These are phyloP conservation scores for Caenorhabditis latens DNA, from an alignment of 1,140 invertebrate species.

Conservation along the genomic window DNA sequence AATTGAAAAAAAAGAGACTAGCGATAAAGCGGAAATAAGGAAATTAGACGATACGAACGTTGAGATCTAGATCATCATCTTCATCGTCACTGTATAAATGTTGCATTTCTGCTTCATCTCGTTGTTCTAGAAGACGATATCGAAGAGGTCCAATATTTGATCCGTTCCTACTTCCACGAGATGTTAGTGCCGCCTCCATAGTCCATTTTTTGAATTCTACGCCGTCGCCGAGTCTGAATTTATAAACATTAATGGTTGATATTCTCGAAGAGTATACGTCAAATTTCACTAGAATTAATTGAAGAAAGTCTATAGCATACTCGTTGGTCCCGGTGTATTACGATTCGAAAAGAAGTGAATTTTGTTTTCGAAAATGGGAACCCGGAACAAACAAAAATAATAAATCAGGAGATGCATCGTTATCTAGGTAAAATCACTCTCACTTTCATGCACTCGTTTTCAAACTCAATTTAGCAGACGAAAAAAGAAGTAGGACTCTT, in stretches of 20 bases:
- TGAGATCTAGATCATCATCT: slow-evolving; percentile 35
- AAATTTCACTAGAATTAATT: too few species aligned
- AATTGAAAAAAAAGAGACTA: background rate
- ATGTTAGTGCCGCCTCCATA: slow-evolving; percentile 10
- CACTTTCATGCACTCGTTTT: slow-evolving; percentile 42
- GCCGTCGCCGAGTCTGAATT: slow-evolving; percentile 35
- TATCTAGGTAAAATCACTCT: background rate
- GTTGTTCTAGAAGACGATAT: slow-evolving; percentile 31
- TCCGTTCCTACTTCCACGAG: slow-evolving; percentile 11
- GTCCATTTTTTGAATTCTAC: slow-evolving; percentile 55
- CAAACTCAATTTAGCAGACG: slow-evolving; percentile 18
- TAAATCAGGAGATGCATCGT: background rate
- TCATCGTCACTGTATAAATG: slow-evolving; percentile 37
- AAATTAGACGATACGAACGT: slow-evolving; percentile 31
- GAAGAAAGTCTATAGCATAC: background rate
- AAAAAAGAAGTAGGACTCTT: slow-evolving; percentile 4
- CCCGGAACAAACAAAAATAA: too few species aligned
- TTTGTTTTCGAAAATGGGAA: too few species aligned
- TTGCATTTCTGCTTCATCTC: slow-evolving; percentile 41
- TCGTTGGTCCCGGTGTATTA: background rate
- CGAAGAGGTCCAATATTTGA: slow-evolving; percentile 11
- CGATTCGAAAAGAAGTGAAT: background rate
- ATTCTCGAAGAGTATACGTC: background rate
- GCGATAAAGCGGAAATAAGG: background rate
- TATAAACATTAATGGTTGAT: background rate